phyloP scores from a whole-genome alignment of 2,113 vertebrate genomes.

The Sciurus niger region DNA sequence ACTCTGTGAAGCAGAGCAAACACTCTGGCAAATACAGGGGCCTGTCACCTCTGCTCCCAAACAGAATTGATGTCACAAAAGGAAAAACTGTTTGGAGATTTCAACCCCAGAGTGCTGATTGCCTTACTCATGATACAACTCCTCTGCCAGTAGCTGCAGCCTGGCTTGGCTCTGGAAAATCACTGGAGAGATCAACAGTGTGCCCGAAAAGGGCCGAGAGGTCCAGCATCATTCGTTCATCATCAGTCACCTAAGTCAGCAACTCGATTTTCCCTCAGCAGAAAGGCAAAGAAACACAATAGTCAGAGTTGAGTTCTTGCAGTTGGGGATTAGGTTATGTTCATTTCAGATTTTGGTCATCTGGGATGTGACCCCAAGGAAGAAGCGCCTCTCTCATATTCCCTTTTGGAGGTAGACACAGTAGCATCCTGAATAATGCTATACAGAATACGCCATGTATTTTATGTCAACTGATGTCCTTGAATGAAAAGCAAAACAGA shows the following conservation, averaged over 20 bases:
- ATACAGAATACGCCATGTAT: neutral
- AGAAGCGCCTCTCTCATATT: neutral
- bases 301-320: neutral
- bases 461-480: neutral
- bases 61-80: constrained; percentile 46
- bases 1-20: constrained; percentile 17
- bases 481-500: neutral
- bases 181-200: neutral
- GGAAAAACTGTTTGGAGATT: constrained; percentile 63
- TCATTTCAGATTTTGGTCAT: neutral
- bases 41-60: constrained; percentile 36
- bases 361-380: neutral
- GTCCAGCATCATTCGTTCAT: neutral
- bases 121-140: neutral
- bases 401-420: neutral
- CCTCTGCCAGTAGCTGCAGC: neutral
- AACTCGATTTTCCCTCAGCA: neutral
- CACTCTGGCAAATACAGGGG: neutral
- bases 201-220: neutral
- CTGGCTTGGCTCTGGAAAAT: neutral
- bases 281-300: neutral
- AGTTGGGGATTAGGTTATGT: neutral
- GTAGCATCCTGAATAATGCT: neutral
- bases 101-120: neutral
- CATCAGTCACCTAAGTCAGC: neutral